These are phyloP conservation scores for Salvelinus namaycush DNA, from an alignment of 2,113 vertebrate genomes.

Conservation along the genomic window DNA sequence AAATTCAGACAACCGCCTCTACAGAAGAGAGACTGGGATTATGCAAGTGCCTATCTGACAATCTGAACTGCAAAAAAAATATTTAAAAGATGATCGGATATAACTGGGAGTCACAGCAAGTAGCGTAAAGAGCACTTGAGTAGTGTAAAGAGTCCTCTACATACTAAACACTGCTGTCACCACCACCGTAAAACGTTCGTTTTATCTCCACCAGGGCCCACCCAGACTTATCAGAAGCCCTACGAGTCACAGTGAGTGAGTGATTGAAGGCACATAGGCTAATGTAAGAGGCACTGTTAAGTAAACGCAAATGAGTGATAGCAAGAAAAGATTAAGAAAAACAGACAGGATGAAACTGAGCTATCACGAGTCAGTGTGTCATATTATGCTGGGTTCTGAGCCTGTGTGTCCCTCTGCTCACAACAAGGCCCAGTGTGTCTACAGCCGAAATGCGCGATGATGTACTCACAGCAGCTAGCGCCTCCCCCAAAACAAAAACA, in stretches of 20 bases:
- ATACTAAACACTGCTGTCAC: slow-evolving; percentile 17
- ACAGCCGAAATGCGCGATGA: neutral
- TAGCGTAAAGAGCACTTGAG: neutral
- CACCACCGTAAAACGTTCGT: neutral
- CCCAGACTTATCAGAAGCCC: slow-evolving; percentile 34
- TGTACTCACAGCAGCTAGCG: neutral
- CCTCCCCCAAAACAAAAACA: slow-evolving; percentile 58
- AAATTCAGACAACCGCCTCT: neutral
- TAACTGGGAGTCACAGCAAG: neutral
- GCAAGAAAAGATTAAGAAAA: neutral
- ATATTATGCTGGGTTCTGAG: neutral
- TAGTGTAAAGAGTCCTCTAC: neutral
- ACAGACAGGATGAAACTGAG: slow-evolving; percentile 8
- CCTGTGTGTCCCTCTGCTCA: slow-evolving; percentile 2
- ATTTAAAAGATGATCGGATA: neutral
- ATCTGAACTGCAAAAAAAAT: neutral
- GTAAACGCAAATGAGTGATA: neutral
- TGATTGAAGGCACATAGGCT: neutral
- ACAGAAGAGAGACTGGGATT: neutral
- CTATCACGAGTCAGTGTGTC: neutral
- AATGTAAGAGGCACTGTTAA: neutral
- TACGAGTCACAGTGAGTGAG: neutral
- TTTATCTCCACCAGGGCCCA: slow-evolving; percentile 22
- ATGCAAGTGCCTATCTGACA: neutral
- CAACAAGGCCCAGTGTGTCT: slow-evolving; percentile 20